Base-by-base conservation (phyloP, 2,113 vertebrate species). In the Vireo altiloquus region DNA sequence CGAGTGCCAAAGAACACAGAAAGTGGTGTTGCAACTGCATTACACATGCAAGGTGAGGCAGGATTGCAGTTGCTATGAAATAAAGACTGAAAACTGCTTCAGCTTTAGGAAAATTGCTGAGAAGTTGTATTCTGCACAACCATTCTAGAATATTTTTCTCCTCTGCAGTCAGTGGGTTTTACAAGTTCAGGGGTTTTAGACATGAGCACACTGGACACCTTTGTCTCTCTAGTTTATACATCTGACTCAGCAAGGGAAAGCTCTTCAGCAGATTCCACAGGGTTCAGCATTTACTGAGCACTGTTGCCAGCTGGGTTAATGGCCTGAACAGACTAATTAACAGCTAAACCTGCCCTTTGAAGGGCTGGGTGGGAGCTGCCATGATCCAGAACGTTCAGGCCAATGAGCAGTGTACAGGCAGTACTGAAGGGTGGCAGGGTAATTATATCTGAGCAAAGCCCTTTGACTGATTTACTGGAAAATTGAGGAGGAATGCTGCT, bases 221-320 rank as follows among this genome's bases (percentile, higher is more conserved):
- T 85, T 95, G 59, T 94, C 35, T 90, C 64, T 72, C 57, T 31
- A 7, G n/a, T 37, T 95, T 17, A 18, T 20, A 10, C 27, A 53
- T 33, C 21, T 91, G 87, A 95, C 87, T 85, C 66, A 96, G 91
- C 78, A 85, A 57, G 35, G 64, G 47, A 80, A 84, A 88, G 59
- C 68, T 86, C 13, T 77, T 71, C 57, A 89, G 93, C 63, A 40
- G n/a, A 76, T 92, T 92, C 72, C 74, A 90, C 70, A 59, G 30
- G 39, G 71, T 86, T 94, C 82, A 76, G 71, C 82, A 82, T 83
- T 82, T 35, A 66, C 68, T 28, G 66, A 84, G 40, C 63, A n/a
- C 57, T 42, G 53, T 2, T 50, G 77, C 74, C 85, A 70, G 88
- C 79, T 68, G 82, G 42, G 70, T 87, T 83, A 59, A 33, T 25